phyloP scores from a whole-genome alignment of 2,888 invertebrate species.

The Coleophora flavipennella region DNA sequence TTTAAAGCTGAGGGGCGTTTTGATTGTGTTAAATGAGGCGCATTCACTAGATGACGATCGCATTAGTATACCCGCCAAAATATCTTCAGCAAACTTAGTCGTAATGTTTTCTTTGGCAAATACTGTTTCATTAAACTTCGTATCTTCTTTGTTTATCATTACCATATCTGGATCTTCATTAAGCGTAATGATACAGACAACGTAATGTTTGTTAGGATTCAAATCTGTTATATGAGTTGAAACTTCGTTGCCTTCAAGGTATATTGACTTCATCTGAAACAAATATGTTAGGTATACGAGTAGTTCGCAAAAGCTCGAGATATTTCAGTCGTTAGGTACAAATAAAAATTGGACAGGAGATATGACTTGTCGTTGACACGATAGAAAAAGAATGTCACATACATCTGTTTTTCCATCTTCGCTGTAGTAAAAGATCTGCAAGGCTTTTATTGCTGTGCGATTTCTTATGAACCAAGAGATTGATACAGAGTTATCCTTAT shows the following conservation, averaged over 20 bases:
- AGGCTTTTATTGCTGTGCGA: slow-evolving; percentile 86
- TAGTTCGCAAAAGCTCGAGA: no score
- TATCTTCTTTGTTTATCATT: slow-evolving; percentile 25
- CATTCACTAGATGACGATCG: slow-evolving; percentile 62
- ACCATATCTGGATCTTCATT: slow-evolving; percentile 44
- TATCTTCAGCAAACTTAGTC: slow-evolving; percentile 43
- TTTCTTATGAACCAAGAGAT: slow-evolving; percentile 93
- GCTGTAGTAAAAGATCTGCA: slow-evolving; percentile 85
- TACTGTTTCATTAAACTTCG: slow-evolving; percentile 31
- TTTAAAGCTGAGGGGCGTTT: slow-evolving; percentile 36
- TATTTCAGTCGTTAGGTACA: no score
- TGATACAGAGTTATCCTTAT: slow-evolving; percentile 87
- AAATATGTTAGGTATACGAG: no score
- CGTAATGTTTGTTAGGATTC: slow-evolving; percentile 46
- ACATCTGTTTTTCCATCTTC: slow-evolving; percentile 44
- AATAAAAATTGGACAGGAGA: no score
- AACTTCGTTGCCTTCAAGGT: slow-evolving; percentile 48
- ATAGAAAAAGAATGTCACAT: no score
- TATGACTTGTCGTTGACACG: no score
- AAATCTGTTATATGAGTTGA: slow-evolving; percentile 48
- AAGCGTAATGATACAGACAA: slow-evolving; percentile 50
- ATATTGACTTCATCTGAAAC: slow-evolving; percentile 58
- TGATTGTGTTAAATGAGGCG: slow-evolving; percentile 53
- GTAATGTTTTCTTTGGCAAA: slow-evolving; percentile 35
- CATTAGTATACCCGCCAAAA: slow-evolving; percentile 45